A percentile compares a stretch with the other conserved stretches of the same genome.
Evolutionary conservation across 2,888 invertebrate genomes (phyloP).

Genomic region (Rhingia campestris): DNA sequence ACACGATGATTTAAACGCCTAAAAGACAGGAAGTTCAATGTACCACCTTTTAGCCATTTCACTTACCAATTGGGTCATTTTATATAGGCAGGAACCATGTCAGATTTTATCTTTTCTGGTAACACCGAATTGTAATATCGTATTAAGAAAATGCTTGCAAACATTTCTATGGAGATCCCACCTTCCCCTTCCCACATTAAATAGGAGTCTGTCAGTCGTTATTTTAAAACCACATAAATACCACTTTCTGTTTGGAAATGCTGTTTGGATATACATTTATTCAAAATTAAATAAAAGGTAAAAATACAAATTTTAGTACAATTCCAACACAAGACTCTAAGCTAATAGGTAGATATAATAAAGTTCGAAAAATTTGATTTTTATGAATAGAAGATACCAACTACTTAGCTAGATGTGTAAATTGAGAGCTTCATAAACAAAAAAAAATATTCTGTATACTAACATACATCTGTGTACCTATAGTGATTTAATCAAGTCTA

Average conservation of each 20-base stretch:
- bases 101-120: too few species aligned
- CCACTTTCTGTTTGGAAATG: neutral
- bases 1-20: too few species aligned
- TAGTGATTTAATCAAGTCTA: constrained; percentile 30
- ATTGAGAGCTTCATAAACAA: constrained; percentile 17
- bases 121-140: too few species aligned
- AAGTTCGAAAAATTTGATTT: neutral
- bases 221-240: too few species aligned
- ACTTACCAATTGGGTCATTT: too few species aligned
- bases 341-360: constrained; percentile 6
- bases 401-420: constrained; percentile 8
- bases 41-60: too few species aligned
- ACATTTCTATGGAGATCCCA: too few species aligned
- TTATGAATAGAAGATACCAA: constrained; percentile 2
- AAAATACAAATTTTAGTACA: neutral
- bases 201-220: too few species aligned
- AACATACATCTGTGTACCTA: constrained; percentile 29
- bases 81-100: too few species aligned
- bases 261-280: neutral
- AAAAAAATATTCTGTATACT: constrained; percentile 37
- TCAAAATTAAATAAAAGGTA: constrained; percentile 13
- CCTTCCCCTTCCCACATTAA: too few species aligned
- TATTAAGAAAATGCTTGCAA: too few species aligned
- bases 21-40: too few species aligned
- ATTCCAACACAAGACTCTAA: neutral